phyloP scores from a whole-genome alignment of 2,797 vertebrate genomes.

The Poecilia picta region DNA sequence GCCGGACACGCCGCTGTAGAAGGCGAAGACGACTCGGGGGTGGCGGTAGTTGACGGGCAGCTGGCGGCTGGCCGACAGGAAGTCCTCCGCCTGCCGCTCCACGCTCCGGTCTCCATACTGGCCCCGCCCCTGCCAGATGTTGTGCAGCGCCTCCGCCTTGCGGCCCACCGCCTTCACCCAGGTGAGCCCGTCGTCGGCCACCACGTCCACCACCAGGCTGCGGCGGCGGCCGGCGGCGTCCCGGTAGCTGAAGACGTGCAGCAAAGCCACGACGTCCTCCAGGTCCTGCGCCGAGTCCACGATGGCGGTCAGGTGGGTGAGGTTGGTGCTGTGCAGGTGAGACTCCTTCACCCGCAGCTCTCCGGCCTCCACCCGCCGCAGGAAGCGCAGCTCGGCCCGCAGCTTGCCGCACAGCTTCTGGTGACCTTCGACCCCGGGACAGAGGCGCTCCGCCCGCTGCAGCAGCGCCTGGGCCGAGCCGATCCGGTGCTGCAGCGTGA shows the following conservation, averaged over 20 bases:
- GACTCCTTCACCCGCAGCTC: conserved; percentile 90
- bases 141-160: conserved; percentile 95
- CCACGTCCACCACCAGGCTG: conserved; percentile 92
- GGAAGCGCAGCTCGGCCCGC: conserved; percentile 91
- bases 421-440: conserved; percentile 85
- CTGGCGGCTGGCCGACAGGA: conserved; percentile 89
- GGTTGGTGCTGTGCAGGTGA: conserved; percentile 94
- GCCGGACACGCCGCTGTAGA: conserved; percentile 93
- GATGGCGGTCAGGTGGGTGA: conserved; percentile 92
- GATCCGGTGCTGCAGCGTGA: conserved; percentile 86
- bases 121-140: conserved; percentile 96
- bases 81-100: conserved; percentile 90
- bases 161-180: conserved; percentile 97
- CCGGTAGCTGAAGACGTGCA: conserved; percentile 89
- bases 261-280: conserved; percentile 85
- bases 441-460: conserved; percentile 86
- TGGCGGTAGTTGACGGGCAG: conserved; percentile 91
- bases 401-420: conserved; percentile 92
- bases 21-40: conserved; percentile 92
- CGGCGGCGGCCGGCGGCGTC: conserved; percentile 81
- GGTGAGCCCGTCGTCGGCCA: conserved; percentile 90
- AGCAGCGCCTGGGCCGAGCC: conserved; percentile 85
- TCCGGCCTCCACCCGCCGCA: conserved; percentile 87
- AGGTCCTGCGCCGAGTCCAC: conserved; percentile 90
- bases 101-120: conserved; percentile 95